Evolutionary conservation across 1,140 invertebrate species (phyloP).

Genomic region (Callitettix versicolor): DNA sequence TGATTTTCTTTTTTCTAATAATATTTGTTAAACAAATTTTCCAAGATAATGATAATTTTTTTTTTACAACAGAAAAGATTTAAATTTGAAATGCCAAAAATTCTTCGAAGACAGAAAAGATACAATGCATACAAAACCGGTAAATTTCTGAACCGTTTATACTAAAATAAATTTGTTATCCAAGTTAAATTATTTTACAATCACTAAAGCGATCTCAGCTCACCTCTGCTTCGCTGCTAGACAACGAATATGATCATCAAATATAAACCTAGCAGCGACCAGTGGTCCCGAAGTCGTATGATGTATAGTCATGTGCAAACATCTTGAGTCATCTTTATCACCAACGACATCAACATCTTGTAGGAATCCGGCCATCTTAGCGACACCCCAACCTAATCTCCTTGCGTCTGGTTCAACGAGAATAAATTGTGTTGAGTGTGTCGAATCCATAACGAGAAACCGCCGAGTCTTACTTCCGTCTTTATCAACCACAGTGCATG

Average conservation of each 20-base stretch:
- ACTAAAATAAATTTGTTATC: no score
- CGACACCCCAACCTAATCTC: slow-evolving; percentile 90
- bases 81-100: no score
- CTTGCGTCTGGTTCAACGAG: slow-evolving; percentile 91
- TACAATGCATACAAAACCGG: no score
- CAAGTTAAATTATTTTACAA: no score
- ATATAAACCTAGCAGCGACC: slow-evolving; percentile 86
- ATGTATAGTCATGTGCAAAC: slow-evolving; percentile 89
- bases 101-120: no score
- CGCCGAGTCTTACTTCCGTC: slow-evolving; percentile 81
- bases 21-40: no score
- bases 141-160: no score
- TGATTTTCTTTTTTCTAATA: no score
- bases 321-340: slow-evolving; percentile 94
- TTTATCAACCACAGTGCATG: slow-evolving; percentile 83
- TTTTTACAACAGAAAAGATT: no score
- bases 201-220: no score
- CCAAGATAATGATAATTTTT: no score
- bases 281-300: slow-evolving; percentile 65
- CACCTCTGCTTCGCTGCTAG: slow-evolving; percentile 90
- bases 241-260: slow-evolving; percentile 97
- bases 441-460: slow-evolving; percentile 87
- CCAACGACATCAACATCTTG: slow-evolving; percentile 73
- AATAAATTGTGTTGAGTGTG: slow-evolving; percentile 82
- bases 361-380: slow-evolving; percentile 82